Conservation (phyloP, 2,888 invertebrate genomes). For the Pachliopta kotzebuea region DNA sequence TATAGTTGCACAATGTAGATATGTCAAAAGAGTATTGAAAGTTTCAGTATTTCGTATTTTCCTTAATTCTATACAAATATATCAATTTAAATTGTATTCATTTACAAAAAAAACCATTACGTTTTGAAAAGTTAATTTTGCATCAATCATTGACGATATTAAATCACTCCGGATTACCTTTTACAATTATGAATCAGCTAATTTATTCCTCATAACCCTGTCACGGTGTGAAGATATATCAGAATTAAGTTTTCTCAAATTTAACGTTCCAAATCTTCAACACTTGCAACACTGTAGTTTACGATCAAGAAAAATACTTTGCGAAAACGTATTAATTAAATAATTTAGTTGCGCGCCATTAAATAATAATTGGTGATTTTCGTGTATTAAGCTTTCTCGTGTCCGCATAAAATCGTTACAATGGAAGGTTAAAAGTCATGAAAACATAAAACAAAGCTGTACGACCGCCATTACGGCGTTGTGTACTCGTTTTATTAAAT, state of each 20-base stretch:
- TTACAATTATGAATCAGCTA: slow-evolving; percentile 8
- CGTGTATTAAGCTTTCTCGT: slow-evolving; percentile 14
- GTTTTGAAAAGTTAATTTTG: too few species aligned
- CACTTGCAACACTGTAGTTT: slow-evolving; percentile 24
- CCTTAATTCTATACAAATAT: too few species aligned
- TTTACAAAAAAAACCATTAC: too few species aligned
- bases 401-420: slow-evolving; percentile 12
- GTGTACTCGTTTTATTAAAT: slow-evolving; percentile 20
- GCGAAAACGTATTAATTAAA: slow-evolving; percentile 27
- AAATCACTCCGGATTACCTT: background rate
- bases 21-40: too few species aligned
- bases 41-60: too few species aligned
- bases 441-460: slow-evolving; percentile 20
- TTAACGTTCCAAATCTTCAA: slow-evolving; percentile 16
- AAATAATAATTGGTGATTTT: slow-evolving; percentile 12
- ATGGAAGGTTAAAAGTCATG: slow-evolving; percentile 23
- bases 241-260: slow-evolving; percentile 23
- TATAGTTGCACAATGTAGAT: too few species aligned
- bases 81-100: too few species aligned
- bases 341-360: slow-evolving; percentile 25
- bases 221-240: slow-evolving; percentile 6
- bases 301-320: slow-evolving; percentile 28
- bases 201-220: slow-evolving; percentile 22
- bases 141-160: too few species aligned
- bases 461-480: slow-evolving; percentile 9